Percentiles rank a stretch among this genome's conserved stretches.
Evolutionary conservation across 2,113 vertebrate species (phyloP).

Genomic region (Aythya baeri): DNA sequence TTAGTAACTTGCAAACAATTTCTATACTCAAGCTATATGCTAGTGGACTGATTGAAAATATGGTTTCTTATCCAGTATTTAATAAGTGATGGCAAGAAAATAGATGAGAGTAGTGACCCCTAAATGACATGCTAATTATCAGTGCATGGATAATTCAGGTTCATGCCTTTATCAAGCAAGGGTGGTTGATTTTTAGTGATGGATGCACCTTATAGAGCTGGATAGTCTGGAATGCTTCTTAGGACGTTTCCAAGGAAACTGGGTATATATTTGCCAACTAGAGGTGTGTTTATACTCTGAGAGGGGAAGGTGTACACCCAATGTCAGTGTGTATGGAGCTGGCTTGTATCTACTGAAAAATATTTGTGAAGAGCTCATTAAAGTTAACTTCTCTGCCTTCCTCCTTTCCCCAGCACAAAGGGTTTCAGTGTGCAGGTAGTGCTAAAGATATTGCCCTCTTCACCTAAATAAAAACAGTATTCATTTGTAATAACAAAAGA

Average conservation of each 20-base stretch:
- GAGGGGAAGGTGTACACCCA: fast-evolving
- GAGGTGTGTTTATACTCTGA: neutral
- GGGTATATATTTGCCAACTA: neutral
- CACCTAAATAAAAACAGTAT: neutral
- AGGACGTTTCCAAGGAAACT: neutral
- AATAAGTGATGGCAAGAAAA: neutral
- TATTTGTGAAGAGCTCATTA: neutral
- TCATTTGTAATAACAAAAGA: neutral
- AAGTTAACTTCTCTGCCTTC: neutral
- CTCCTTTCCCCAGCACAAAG: neutral
- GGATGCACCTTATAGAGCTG: neutral
- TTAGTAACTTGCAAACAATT: neutral
- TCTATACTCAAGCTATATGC: neutral
- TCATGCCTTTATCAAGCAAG: neutral
- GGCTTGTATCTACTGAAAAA: neutral
- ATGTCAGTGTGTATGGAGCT: neutral
- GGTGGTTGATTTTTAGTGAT: neutral
- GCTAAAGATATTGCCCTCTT: neutral
- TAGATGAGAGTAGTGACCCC: neutral
- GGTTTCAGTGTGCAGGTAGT: neutral
- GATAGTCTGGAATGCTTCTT: neutral
- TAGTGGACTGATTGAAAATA: neutral
- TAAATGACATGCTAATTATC: neutral
- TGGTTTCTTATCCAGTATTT: neutral
- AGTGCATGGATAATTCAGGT: neutral